Evolutionary conservation across 2,888 invertebrate species (phyloP).

Genomic region (Plebejus melissa): DNA sequence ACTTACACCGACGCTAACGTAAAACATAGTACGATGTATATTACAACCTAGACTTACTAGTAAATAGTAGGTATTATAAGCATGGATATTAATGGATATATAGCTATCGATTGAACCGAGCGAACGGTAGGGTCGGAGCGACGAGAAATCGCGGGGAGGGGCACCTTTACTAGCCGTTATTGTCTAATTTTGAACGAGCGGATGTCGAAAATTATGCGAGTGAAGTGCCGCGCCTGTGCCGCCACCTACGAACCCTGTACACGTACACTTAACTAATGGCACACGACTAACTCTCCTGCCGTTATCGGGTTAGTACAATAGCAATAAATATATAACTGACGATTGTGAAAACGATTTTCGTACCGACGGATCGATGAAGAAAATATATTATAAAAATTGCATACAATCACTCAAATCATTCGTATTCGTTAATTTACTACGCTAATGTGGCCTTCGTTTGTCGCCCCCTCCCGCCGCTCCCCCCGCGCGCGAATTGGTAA

Average conservation of each 20-base stretch:
- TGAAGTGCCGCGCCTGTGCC: conserved; percentile 29
- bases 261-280: conserved; percentile 50
- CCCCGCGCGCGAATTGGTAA: conserved; percentile 24
- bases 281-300: conserved; percentile 45
- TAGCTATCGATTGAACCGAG: conserved; percentile 47
- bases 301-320: conserved; percentile 31
- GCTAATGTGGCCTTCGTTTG: not conserved
- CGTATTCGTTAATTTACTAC: not conserved
- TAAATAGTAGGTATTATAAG: conserved; percentile 64
- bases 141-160: conserved; percentile 40
- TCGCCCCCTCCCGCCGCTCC: not conserved
- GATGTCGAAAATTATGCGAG: conserved; percentile 14
- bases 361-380: not conserved
- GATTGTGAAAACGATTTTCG: conserved; percentile 36
- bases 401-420: conserved; percentile 6
- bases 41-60: conserved; percentile 65
- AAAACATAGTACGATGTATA: conserved; percentile 56
- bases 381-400: not conserved
- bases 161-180: conserved; percentile 57
- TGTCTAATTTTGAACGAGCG: conserved; percentile 43
- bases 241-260: conserved; percentile 44
- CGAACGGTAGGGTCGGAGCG: conserved; percentile 42
- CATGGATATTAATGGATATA: conserved; percentile 44
- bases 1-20: conserved; percentile 61
- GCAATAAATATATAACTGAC: conserved; percentile 41